Evolutionary conservation across 2,888 invertebrate genomes (phyloP), one percentile per base, ranked within the genome.

Genomic region (Diogma glabrata): DNA sequence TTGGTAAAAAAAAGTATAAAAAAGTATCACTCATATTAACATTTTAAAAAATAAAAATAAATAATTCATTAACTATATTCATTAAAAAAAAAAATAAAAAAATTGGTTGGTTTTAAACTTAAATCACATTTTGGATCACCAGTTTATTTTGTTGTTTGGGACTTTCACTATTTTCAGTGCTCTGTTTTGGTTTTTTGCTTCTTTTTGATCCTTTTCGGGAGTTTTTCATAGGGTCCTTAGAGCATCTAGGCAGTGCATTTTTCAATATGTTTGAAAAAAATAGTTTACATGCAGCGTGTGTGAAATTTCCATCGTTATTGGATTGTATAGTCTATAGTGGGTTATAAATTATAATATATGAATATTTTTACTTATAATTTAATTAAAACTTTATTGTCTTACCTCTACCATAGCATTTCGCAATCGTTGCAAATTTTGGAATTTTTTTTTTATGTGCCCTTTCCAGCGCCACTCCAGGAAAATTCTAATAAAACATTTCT

Each of bases 401-500:
- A 28, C 28, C 28, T 28, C 28, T 28, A 28, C 28, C 28, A 28
- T 28, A 28, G 28, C 28, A 28, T 28, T 28, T 28, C 28, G 28
- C 28, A 28, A 28, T 28, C 28, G 28, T 28, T 28, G 28, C 28
- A 28, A 28, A 10, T 28, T 28, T 28, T 28, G 28, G 28, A 28
- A 9, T 28, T 28, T 28, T n/a, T n/a, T n/a, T 28, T 28, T 28
- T 28, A 10, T 28, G 28, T 28, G 28, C 28, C 28, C 28, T 38
- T 38, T 38, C 38, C 38, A 7, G 16, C 38, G 16, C 38, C 14
- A 17, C 38, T 38, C 38, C 38, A 38, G 4, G 38, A 38, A 16
- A 38, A 38, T n/a, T 38, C 38, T 14, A 38, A 38, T 4, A 38
- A 38, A 38, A 10, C 38, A 38, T 38, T 38, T 38, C 38, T 38